Conservation (phyloP, 2,797 vertebrate species). For the Pseudochromis fuscus region DNA sequence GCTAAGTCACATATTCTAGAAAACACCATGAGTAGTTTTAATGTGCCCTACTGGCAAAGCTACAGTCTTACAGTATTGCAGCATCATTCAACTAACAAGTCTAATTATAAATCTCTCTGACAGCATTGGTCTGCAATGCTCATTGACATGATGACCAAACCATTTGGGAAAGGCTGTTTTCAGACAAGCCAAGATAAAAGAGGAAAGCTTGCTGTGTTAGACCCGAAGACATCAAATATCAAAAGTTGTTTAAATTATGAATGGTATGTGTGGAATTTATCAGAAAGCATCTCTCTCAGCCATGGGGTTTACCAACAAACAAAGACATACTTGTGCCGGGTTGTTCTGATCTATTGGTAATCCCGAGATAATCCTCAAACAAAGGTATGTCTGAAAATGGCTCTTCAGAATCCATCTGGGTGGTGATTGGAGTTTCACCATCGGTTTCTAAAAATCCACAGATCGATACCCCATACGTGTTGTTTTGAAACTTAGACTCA, state of each 20-base stretch:
- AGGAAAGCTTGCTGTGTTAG: not conserved
- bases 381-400: slow-evolving; percentile 35
- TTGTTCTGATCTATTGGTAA: slow-evolving; percentile 48
- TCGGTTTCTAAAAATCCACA: not conserved
- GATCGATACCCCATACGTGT: slow-evolving; percentile 38
- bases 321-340: slow-evolving; percentile 32
- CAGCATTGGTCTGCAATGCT: slow-evolving; percentile 48
- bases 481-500: slow-evolving; percentile 76
- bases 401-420: slow-evolving; percentile 23
- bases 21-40: slow-evolving; percentile 10
- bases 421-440: slow-evolving; percentile 8
- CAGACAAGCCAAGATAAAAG: not conserved
- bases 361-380: slow-evolving; percentile 50
- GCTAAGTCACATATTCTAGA: slow-evolving; percentile 3
- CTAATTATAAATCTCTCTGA: slow-evolving; percentile 47
- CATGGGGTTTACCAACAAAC: slow-evolving; percentile 19
- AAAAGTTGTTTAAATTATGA: not conserved
- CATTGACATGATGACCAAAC: slow-evolving; percentile 36
- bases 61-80: too few species aligned
- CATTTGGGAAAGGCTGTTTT: slow-evolving; percentile 20
- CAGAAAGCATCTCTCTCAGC: not conserved
- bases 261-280: not conserved
- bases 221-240: not conserved
- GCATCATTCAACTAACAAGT: slow-evolving; percentile 40
- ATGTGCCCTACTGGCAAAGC: slow-evolving; percentile 3